Evolutionary conservation across 1,140 invertebrate species (phyloP).

Genomic region (Lithobius niger): DNA sequence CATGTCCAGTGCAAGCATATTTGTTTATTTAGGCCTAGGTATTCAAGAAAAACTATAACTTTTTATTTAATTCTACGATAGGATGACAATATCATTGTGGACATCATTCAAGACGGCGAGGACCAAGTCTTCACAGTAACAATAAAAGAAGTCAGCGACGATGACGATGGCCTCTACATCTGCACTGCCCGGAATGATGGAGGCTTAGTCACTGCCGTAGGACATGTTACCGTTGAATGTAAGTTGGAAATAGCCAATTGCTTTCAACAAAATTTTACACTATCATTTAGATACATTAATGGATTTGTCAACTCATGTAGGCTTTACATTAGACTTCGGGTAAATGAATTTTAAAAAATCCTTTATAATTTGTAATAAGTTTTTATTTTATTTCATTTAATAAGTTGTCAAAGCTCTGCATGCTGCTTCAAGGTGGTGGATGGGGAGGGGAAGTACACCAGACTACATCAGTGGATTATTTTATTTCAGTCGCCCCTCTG

Average conservation of each 20-base stretch:
- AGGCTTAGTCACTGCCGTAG: conserved; percentile 28
- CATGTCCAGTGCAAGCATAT: too few species aligned
- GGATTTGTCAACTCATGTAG: too few species aligned
- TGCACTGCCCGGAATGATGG: conserved; percentile 58
- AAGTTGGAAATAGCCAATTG: conserved; percentile 55
- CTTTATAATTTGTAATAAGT: neutral
- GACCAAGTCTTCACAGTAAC: conserved; percentile 25
- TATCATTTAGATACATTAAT: too few species aligned
- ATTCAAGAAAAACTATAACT: too few species aligned
- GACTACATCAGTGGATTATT: too few species aligned
- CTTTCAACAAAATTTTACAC: too few species aligned
- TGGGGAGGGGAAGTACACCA: too few species aligned
- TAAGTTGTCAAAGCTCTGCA: too few species aligned
- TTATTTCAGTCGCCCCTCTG: conserved; percentile 19
- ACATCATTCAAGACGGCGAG: conserved; percentile 17
- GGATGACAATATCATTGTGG: conserved; percentile 26
- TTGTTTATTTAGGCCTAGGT: too few species aligned
- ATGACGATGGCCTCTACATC: conserved; percentile 76
- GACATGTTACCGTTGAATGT: conserved; percentile 71
- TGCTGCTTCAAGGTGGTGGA: too few species aligned
- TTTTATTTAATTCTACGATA: conserved; percentile 19
- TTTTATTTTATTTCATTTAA: conserved; percentile 1
- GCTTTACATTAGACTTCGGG: too few species aligned
- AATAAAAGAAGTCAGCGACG: conserved; percentile 37
- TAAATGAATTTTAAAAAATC: too few species aligned